Evolutionary conservation across 2,113 vertebrate species (phyloP), one percentile per base, ranked within the genome.

Genomic region (Piliocolobus tephrosceles): DNA sequence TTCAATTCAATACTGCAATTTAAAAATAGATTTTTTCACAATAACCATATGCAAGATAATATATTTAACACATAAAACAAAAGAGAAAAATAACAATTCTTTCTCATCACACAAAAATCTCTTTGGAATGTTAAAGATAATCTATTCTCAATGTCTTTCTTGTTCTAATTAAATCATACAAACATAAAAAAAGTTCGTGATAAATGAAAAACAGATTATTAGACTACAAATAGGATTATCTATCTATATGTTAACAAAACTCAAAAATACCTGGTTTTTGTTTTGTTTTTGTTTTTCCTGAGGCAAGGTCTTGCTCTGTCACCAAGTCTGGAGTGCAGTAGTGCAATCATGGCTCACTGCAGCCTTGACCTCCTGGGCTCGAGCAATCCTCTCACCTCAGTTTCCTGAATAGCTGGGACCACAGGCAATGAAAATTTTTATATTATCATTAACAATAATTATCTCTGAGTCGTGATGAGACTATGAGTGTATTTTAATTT

Each of bases 71-170:
- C 58, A 90, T 23, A 55, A 52, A 80, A 52, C 43, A 30, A 7
- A 80, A 47, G 45, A 85, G 52, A 80, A 94, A 86, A 93, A 66
- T 16, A 80, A 47, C 86, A 73, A 38, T 78, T 72, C 20, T n/a
- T 94, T 90, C 61, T 75, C 18, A 47, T 88, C 64, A 38, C n/a
- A 52, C 10, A 10, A 82, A 97, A 94, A 94, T 72, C 13, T 84
- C 23, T 87, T 82, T 88, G 47, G 79, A 91, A 57, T 80, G 47
- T 47, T 88, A 32, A 92, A 79, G 35, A 64, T 55, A 45, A 81
- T 94, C 75, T 80, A 2, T 0, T 68, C n/a, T 79, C 10, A 27
- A 14, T 40, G 10, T 89, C n/a, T 76, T 68, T 84, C 35, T 94
- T 88, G 32, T 64, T 92, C 5, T 80, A 66, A 57, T 58, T 91